phyloP scores from a whole-genome alignment of 1,140 invertebrate genomes.

The Drosophila pectinifera region DNA sequence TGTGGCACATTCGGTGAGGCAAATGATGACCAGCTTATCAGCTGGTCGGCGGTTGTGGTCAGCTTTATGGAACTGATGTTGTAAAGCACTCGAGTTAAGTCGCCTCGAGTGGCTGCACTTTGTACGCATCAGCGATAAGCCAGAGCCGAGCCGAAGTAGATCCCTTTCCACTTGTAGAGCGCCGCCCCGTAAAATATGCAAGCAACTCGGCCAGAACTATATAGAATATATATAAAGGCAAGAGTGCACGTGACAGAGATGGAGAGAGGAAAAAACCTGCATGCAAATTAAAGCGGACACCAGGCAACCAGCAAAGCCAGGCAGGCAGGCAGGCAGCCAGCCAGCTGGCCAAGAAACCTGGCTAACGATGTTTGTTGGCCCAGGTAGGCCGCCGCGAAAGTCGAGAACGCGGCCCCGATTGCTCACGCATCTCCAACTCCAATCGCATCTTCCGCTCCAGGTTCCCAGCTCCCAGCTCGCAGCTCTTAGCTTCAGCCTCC shows the following conservation, averaged over 20 bases:
- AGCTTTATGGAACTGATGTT: slow-evolving; percentile 3
- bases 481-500: slow-evolving; percentile 5
- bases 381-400: slow-evolving; percentile 37
- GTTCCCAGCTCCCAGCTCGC: slow-evolving; percentile 14
- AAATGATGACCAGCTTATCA: slow-evolving; percentile 19
- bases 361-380: slow-evolving; percentile 22
- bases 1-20: slow-evolving; percentile 23
- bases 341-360: slow-evolving; percentile 34
- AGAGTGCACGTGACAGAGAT: not conserved
- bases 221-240: not conserved
- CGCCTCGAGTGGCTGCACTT: slow-evolving; percentile 48
- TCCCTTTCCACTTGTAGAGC: slow-evolving; percentile 1
- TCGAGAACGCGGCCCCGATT: slow-evolving; percentile 44
- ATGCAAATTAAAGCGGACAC: slow-evolving; percentile 62
- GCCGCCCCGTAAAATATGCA: slow-evolving; percentile 39
- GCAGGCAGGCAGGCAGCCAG: slow-evolving; percentile 17
- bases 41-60: slow-evolving; percentile 16
- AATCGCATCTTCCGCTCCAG: slow-evolving; percentile 33
- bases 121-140: slow-evolving; percentile 44
- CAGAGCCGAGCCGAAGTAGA: not conserved
- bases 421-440: slow-evolving; percentile 39
- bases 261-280: slow-evolving; percentile 47
- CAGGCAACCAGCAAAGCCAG: slow-evolving; percentile 48
- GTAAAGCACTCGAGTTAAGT: slow-evolving; percentile 36
- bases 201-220: slow-evolving; percentile 5